phyloP scores from a whole-genome alignment of 1,140 invertebrate species.

The Bombus turneri region DNA sequence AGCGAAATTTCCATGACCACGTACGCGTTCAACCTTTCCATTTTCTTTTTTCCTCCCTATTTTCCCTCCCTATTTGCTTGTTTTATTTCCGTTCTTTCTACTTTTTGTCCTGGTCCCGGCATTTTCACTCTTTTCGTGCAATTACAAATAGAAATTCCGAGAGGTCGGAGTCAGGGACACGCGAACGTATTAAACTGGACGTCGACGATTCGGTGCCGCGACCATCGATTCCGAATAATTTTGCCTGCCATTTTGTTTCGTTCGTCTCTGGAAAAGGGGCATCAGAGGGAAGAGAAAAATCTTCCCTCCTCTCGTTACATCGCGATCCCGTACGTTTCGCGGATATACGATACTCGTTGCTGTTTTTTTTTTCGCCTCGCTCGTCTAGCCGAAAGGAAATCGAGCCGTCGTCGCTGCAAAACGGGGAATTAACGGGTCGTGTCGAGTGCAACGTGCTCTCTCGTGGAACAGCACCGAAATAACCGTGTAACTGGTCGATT shows the following conservation, averaged over 20 bases:
- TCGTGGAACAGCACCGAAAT: background rate
- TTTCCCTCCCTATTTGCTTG: background rate
- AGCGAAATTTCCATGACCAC: constrained; percentile 46
- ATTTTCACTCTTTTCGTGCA: constrained; percentile 27
- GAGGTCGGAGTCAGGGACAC: background rate
- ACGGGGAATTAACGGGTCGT: constrained; percentile 15
- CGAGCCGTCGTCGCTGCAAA: background rate
- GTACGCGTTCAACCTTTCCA: constrained; percentile 11
- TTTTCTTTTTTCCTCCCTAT: background rate
- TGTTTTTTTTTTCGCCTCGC: background rate
- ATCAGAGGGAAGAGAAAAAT: background rate
- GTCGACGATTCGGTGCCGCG: background rate
- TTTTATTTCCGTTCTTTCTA: background rate
- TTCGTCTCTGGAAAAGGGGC: background rate
- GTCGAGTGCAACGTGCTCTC: constrained; percentile 4
- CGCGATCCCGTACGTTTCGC: background rate
- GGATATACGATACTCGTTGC: background rate
- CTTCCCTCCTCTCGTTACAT: constrained; percentile 29
- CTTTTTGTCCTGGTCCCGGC: background rate
- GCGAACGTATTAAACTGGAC: constrained; percentile 7
- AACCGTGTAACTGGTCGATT: constrained; percentile 20
- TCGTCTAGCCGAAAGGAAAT: background rate
- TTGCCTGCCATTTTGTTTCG: background rate
- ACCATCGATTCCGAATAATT: constrained; percentile 40
- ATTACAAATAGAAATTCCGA: constrained; percentile 54